Evolutionary conservation across 2,888 invertebrate genomes (phyloP).

Genomic region (Acanthosepion esculentum): DNA sequence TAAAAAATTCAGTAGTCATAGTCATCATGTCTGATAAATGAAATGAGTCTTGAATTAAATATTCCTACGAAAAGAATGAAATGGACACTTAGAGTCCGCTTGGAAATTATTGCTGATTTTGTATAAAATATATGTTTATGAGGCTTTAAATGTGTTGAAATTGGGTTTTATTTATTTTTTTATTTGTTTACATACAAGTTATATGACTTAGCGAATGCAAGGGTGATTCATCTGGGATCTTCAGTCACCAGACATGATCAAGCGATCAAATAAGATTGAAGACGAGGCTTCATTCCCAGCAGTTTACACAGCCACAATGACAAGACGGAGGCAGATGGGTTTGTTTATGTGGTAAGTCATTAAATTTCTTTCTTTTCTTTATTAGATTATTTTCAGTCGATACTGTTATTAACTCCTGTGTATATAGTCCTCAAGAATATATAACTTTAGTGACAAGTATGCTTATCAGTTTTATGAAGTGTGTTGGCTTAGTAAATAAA

Average conservation of each 20-base stretch:
- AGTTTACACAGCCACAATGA: conserved; percentile 38
- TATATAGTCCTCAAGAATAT: neutral
- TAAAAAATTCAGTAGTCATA: neutral
- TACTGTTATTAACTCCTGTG: neutral
- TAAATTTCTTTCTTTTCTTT: conserved; percentile 14
- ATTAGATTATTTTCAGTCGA: neutral
- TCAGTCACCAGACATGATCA: neutral
- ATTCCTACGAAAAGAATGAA: neutral
- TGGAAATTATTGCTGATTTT: neutral
- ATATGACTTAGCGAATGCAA: neutral
- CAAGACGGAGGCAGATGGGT: conserved; percentile 42
- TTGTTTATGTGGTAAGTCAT: conserved; percentile 46
- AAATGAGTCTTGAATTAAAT: neutral
- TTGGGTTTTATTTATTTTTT: neutral
- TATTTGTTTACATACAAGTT: neutral
- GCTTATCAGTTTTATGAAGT: neutral
- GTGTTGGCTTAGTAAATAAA: neutral
- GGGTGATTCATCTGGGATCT: neutral
- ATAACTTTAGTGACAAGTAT: neutral
- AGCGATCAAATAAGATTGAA: conserved; percentile 37
- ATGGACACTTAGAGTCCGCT: neutral
- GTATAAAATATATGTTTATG: neutral
- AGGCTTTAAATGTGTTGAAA: neutral
- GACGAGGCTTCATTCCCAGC: conserved; percentile 46
- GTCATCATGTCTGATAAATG: neutral